Conservation (phyloP, 2,888 invertebrate genomes). For the Acrobasis suavella region DNA sequence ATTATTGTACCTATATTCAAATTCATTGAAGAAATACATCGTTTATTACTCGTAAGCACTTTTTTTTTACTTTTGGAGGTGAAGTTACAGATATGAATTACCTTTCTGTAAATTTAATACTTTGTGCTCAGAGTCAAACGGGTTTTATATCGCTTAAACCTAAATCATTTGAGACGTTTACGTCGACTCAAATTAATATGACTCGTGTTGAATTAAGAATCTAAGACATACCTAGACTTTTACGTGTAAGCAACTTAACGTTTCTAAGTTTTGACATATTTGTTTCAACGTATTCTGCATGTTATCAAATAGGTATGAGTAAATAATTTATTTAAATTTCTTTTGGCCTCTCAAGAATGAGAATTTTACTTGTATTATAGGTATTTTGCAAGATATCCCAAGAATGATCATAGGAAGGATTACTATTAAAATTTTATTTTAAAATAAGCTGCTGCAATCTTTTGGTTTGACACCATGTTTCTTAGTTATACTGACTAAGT, state of each 20-base stretch:
- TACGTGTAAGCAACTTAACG: neutral
- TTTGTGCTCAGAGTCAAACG: constrained; percentile 27
- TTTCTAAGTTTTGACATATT: neutral
- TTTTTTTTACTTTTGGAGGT: neutral
- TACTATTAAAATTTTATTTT: too few species aligned
- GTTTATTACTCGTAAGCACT: too few species aligned
- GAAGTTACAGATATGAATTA: neutral
- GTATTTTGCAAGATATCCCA: too few species aligned
- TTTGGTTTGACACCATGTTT: too few species aligned
- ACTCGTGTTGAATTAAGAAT: constrained; percentile 8
- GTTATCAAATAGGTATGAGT: neutral
- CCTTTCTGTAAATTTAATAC: neutral
- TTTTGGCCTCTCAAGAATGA: neutral
- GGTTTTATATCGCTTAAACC: constrained; percentile 16
- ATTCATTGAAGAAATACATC: too few species aligned
- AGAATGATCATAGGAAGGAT: too few species aligned
- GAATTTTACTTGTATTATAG: too few species aligned
- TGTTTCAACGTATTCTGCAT: neutral
- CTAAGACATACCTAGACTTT: neutral
- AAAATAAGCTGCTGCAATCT: too few species aligned
- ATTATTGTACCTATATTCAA: too few species aligned
- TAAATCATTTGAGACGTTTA: constrained; percentile 22
- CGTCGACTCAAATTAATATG: constrained; percentile 18
- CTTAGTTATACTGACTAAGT: too few species aligned
- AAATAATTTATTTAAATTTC: neutral